These are phyloP conservation scores for Drosophila asahinai DNA, from an alignment of 1,140 invertebrate genomes.

Conservation along the genomic window DNA sequence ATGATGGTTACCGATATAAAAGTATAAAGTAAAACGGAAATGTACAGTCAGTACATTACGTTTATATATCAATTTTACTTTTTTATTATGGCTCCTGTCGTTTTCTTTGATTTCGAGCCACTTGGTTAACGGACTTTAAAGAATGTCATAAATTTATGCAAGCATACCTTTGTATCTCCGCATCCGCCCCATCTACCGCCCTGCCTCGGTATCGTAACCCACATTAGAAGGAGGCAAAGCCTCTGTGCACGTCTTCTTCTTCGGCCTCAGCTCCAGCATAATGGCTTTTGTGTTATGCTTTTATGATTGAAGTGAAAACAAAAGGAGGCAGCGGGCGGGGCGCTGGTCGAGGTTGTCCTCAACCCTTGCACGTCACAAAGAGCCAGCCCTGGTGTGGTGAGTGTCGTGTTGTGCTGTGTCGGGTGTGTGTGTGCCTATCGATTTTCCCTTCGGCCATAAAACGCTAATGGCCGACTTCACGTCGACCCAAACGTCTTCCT, in stretches of 20 bases:
- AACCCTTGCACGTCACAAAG: conserved; percentile 67
- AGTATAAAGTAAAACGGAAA: not conserved
- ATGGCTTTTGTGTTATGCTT: conserved; percentile 81
- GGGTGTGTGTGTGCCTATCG: conserved; percentile 57
- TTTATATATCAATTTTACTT: conserved; percentile 8
- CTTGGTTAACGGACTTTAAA: conserved; percentile 23
- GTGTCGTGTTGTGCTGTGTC: not conserved
- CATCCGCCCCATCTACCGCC: too few relatives aligned
- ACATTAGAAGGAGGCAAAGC: conserved; percentile 20
- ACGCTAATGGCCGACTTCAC: conserved; percentile 69
- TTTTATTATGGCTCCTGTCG: conserved; percentile 7
- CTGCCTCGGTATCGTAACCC: conserved; percentile 10
- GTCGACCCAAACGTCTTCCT: conserved; percentile 28
- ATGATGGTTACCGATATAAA: not conserved
- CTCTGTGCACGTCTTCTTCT: conserved; percentile 26
- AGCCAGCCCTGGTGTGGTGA: conserved; percentile 43
- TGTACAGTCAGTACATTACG: conserved; percentile 2
- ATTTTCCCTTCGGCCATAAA: conserved; percentile 76
- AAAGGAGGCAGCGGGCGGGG: conserved; percentile 20
- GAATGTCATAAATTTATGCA: conserved; percentile 32
- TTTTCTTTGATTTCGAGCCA: conserved; percentile 19
- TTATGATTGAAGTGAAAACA: conserved; percentile 74
- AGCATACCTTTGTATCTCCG: conserved; percentile 8
- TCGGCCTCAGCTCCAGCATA: conserved; percentile 33
- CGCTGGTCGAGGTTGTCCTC: conserved; percentile 41